Percentiles rank a stretch among this genome's conserved stretches.
phyloP scores from a whole-genome alignment of 2,797 vertebrate genomes.

The Nannoperca australis region DNA sequence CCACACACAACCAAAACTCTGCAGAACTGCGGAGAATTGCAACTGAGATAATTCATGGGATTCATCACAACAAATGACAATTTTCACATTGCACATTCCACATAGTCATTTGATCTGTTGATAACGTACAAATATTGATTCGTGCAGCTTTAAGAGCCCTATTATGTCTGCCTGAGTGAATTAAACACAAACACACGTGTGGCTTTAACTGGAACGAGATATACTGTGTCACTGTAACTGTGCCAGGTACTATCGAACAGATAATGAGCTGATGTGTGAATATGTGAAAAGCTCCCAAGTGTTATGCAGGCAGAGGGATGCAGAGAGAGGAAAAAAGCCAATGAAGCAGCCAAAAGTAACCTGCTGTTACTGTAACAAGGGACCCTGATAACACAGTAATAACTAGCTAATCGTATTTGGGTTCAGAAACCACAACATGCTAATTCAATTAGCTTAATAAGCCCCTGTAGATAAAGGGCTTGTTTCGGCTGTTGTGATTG shows the following conservation, averaged over 20 bases:
- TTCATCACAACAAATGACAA: not conserved
- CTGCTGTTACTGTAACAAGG: constrained; percentile 84
- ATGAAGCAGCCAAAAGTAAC: constrained; percentile 81
- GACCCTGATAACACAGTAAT: constrained; percentile 87
- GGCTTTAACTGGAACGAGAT: constrained; percentile 5
- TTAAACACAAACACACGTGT: not conserved
- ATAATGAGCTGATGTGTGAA: constrained; percentile 44
- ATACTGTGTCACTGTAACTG: constrained; percentile 3
- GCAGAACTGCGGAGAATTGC: no score
- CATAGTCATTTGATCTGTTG: not conserved
- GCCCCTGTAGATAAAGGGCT: constrained; percentile 87
- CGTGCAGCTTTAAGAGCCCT: not conserved
- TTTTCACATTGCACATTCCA: not conserved
- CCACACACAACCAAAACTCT: no score
- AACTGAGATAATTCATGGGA: no score
- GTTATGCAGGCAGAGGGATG: constrained; percentile 41
- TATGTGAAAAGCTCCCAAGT: constrained; percentile 24
- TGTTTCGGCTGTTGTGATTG: constrained; percentile 81
- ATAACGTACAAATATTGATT: not conserved
- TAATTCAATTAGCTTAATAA: constrained; percentile 90
- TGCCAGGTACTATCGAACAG: constrained; percentile 41
- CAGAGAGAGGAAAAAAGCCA: constrained; percentile 49
- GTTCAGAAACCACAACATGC: constrained; percentile 88
- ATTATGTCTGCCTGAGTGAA: not conserved
- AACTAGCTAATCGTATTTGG: constrained; percentile 88